Evolutionary conservation across 2,888 invertebrate genomes (phyloP).

Genomic region (Abrostola tripartita): DNA sequence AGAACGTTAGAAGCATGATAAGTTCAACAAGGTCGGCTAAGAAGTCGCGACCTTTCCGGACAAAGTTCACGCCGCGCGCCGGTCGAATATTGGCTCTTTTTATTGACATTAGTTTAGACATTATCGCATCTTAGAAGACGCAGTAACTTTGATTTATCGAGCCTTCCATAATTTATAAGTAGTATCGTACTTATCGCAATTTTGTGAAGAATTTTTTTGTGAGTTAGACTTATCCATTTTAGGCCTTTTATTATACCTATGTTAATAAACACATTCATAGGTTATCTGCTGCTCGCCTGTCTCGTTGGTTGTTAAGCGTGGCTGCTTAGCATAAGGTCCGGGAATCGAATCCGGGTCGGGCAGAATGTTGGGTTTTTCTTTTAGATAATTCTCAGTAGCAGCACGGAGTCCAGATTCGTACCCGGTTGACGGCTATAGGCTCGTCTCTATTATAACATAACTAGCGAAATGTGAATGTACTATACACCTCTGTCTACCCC

Average conservation of each 20-base stretch:
- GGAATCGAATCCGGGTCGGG: background rate
- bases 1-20: constrained; percentile 31
- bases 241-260: too few species aligned
- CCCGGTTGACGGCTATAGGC: too few species aligned
- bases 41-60: constrained; percentile 41
- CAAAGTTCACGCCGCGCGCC: constrained; percentile 41
- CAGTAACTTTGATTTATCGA: constrained; percentile 1
- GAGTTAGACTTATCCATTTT: too few species aligned
- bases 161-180: background rate
- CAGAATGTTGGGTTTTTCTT: too few species aligned
- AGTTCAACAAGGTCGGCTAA: constrained; percentile 34
- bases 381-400: too few species aligned
- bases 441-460: background rate
- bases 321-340: background rate
- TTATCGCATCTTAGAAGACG: constrained; percentile 23
- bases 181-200: background rate
- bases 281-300: too few species aligned
- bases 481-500: too few species aligned
- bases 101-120: constrained; percentile 35
- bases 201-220: too few species aligned
- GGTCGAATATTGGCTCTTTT: constrained; percentile 32
- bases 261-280: too few species aligned
- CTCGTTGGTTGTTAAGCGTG: too few species aligned
- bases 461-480: background rate
- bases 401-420: too few species aligned